Conservation (phyloP, 2,797 vertebrate species). For the Sternotherus odoratus region DNA sequence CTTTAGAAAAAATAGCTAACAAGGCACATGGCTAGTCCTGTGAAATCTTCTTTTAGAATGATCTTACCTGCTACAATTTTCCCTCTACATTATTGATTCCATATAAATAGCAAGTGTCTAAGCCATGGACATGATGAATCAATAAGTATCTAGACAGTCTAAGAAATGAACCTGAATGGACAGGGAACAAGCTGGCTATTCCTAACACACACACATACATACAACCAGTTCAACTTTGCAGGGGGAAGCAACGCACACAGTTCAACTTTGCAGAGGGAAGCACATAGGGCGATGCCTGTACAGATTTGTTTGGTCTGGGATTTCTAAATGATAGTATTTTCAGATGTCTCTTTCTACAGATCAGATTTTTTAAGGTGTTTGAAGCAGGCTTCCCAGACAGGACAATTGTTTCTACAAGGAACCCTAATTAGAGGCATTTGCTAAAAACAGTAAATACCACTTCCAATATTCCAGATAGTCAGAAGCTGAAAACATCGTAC, state of each 20-base stretch:
- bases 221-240: conserved; percentile 10
- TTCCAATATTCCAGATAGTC: not conserved
- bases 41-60: conserved; percentile 60
- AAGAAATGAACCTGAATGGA: conserved; percentile 49
- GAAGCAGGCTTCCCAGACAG: not conserved
- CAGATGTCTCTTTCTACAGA: conserved; percentile 9
- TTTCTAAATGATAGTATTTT: conserved; percentile 15
- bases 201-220: not conserved
- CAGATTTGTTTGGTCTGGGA: conserved; percentile 25
- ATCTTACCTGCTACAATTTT: conserved; percentile 47
- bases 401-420: conserved; percentile 34
- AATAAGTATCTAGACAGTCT: conserved; percentile 58
- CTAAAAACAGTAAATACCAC: not conserved
- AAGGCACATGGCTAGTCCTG: conserved; percentile 46
- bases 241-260: not conserved
- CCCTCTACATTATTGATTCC: conserved; percentile 54
- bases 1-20: conserved; percentile 57
- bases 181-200: conserved; percentile 20
- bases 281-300: not conserved
- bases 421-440: not conserved
- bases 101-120: conserved; percentile 61
- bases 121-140: conserved; percentile 63
- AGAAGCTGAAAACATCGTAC: conserved; percentile 21
- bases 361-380: conserved; percentile 22
- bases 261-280: conserved; percentile 26